Conservation (phyloP, 1,140 invertebrate genomes). For the Zaprionus camerounensis region DNA sequence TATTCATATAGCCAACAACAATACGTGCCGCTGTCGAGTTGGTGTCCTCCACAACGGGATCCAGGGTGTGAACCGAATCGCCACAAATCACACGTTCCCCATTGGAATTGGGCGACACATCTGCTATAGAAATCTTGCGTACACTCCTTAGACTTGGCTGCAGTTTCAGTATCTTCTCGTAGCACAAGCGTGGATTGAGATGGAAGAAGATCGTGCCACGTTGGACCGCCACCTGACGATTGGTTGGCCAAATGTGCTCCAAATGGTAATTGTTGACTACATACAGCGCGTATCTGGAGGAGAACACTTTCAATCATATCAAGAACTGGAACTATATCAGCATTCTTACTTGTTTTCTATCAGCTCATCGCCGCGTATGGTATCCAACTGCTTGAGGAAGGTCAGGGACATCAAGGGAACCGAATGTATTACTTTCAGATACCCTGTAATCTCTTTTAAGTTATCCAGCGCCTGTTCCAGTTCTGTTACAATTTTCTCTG, state of each 20-base stretch:
- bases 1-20: slow-evolving; percentile 86
- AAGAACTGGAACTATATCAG: background rate
- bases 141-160: slow-evolving; percentile 46
- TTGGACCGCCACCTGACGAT: slow-evolving; percentile 85
- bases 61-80: slow-evolving; percentile 24
- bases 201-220: slow-evolving; percentile 93
- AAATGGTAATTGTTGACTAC: slow-evolving; percentile 96
- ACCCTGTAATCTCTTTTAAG: slow-evolving; percentile 92
- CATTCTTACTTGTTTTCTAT: slow-evolving; percentile 64
- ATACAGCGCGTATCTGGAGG: slow-evolving; percentile 87
- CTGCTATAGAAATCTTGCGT: slow-evolving; percentile 86
- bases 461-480: slow-evolving; percentile 90
- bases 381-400: slow-evolving; percentile 87
- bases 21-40: slow-evolving; percentile 86
- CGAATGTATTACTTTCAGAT: slow-evolving; percentile 91
- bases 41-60: slow-evolving; percentile 52
- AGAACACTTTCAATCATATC: background rate
- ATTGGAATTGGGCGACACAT: slow-evolving; percentile 94
- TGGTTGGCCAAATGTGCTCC: slow-evolving; percentile 93
- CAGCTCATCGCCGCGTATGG: slow-evolving; percentile 61
- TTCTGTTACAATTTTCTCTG: slow-evolving; percentile 64
- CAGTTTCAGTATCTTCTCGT: slow-evolving; percentile 88
- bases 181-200: slow-evolving; percentile 96
- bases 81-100: slow-evolving; percentile 94
- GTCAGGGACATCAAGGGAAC: slow-evolving; percentile 91